Evolutionary conservation across 2,888 invertebrate species (phyloP), one percentile per base, ranked within the genome.

Genomic region (Lasiommata megera): DNA sequence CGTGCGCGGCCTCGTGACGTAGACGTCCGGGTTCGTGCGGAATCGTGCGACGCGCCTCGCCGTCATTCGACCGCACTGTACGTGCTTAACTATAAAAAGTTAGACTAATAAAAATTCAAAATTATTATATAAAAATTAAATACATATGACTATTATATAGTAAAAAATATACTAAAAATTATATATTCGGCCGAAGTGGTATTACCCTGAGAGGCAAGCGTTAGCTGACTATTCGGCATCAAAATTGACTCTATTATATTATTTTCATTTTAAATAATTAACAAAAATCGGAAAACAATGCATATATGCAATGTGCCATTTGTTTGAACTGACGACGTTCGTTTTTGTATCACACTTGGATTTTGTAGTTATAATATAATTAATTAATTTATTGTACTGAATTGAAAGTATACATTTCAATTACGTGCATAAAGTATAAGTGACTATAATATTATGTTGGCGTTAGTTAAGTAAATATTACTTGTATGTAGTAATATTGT

Each of bases 131-230:
- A 79, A 85, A 52, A 87, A 84, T 81, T 79, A 84, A 87, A 90
- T 88, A 88, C 88, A 88, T 90, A 88, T 88, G 88, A 88, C 82
- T 88, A 89, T 88, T 88, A 88, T 88, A 87, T 88, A 88, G 83
- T 83, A 79, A 84, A 87, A 88, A 87, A 82, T 87, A 85, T 87
- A 88, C 82, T 82, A 82, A 82, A 84, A 84, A 84, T 82, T 84
- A 88, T 88, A 87, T 90, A 89, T 90, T 87, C 79, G 85, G 84
- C 84, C 87, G 85, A 86, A 85, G 89, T 92, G 94, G 94, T 94
- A 92, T 92, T 93, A 94, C 94, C 94, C 94, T 94, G 93, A 93
- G 92, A 93, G 94, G 95, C 94, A 94, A 88, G 88, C 79, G 80
- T 83, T 83, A 81, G 83, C 76, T 80, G 78, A 83, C 72, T 82